Evolutionary conservation across 2,797 vertebrate genomes (phyloP).

Genomic region (Argya squamiceps): DNA sequence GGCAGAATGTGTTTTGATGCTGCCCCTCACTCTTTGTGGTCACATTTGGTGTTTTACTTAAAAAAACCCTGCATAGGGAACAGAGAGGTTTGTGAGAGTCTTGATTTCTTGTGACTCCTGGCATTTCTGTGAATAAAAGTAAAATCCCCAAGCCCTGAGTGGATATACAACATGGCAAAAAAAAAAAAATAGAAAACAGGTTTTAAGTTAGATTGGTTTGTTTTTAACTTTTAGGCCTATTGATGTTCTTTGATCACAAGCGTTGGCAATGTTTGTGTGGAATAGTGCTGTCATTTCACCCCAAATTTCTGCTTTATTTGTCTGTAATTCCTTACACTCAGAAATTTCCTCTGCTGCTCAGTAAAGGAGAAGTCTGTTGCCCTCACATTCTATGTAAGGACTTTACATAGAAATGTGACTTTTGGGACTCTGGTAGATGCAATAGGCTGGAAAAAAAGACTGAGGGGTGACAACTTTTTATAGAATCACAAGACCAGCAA

Average conservation of each 20-base stretch:
- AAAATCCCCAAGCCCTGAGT: neutral
- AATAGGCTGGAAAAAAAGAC: neutral
- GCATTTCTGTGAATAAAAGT: neutral
- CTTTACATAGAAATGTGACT: neutral
- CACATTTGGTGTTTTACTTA: neutral
- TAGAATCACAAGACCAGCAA: neutral
- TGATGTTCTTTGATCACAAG: neutral
- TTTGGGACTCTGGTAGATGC: neutral
- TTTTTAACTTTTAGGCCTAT: neutral
- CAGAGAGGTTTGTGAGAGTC: neutral
- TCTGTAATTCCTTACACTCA: neutral
- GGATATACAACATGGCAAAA: neutral
- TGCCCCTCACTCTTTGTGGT: neutral
- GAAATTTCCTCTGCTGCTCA: neutral
- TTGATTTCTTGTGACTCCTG: neutral
- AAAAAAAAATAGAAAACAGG: neutral
- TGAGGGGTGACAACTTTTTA: neutral
- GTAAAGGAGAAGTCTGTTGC: neutral
- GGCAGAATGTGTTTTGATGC: neutral
- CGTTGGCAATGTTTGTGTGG: neutral
- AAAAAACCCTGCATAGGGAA: neutral
- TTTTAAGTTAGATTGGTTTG: neutral
- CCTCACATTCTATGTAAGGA: accelerated
- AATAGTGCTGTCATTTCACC: neutral
- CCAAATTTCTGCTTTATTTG: neutral